Conservation (phyloP, 2,797 vertebrate genomes). For the Lutjanus argentimaculatus region DNA sequence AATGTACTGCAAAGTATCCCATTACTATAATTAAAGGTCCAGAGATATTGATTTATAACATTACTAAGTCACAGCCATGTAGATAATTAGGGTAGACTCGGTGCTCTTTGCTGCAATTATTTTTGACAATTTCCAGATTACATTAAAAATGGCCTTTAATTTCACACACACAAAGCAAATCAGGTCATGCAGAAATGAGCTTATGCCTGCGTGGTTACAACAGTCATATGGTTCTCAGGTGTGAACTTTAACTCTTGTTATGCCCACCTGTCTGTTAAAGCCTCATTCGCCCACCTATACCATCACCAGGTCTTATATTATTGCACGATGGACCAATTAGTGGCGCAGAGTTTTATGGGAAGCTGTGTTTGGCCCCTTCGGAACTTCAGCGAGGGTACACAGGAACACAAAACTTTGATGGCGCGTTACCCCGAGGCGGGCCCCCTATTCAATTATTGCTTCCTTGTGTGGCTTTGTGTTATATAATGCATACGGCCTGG, state of each 20-base stretch:
- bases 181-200: slow-evolving; percentile 1
- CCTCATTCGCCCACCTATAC: slow-evolving; percentile 33
- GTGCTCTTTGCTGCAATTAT: slow-evolving; percentile 42
- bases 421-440: slow-evolving; percentile 45
- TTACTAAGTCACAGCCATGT: slow-evolving; percentile 13
- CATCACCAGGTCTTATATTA: slow-evolving; percentile 39
- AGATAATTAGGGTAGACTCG: slow-evolving; percentile 34
- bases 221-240: slow-evolving; percentile 62
- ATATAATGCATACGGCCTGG: slow-evolving; percentile 43
- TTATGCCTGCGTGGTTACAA: neutral
- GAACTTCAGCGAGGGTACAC: slow-evolving; percentile 20
- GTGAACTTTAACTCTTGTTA: slow-evolving; percentile 41
- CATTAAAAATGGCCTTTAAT: slow-evolving; percentile 52
- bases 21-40: slow-evolving; percentile 41
- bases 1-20: slow-evolving; percentile 22
- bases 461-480: slow-evolving; percentile 66
- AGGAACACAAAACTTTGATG: slow-evolving; percentile 58
- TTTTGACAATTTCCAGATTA: slow-evolving; percentile 47
- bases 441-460: slow-evolving; percentile 69
- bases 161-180: slow-evolving; percentile 28
- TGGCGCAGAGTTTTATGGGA: slow-evolving; percentile 44
- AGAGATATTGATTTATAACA: slow-evolving; percentile 47
- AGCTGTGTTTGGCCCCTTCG: slow-evolving; percentile 32
- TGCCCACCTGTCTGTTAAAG: slow-evolving; percentile 45
- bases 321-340: slow-evolving; percentile 63